Evolutionary conservation across 2,797 vertebrate genomes (phyloP).

Genomic region (Micropoecilia bifurca): DNA sequence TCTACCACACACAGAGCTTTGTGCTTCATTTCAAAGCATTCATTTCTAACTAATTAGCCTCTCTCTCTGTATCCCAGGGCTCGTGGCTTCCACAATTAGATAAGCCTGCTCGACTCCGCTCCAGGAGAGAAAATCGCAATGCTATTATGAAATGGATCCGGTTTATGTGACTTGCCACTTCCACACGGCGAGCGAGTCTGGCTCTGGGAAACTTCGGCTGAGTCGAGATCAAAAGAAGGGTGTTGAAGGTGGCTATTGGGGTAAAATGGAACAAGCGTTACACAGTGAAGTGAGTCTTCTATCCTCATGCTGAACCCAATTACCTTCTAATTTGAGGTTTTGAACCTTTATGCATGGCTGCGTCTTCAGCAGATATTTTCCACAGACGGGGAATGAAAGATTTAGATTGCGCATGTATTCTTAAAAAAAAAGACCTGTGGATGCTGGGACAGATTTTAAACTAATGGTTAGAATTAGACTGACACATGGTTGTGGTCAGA

Average conservation of each 20-base stretch:
- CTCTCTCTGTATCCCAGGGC: conserved; percentile 69
- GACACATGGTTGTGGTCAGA: neutral
- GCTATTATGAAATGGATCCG: conserved; percentile 74
- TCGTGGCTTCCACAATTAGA: conserved; percentile 75
- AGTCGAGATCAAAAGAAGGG: conserved; percentile 65
- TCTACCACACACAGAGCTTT: conserved; percentile 68
- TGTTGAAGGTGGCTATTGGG: conserved; percentile 45
- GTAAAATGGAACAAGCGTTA: conserved; percentile 44
- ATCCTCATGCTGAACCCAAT: conserved; percentile 62
- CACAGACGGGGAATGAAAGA: conserved; percentile 6
- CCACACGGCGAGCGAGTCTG: conserved; percentile 28
- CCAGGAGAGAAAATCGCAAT: conserved; percentile 49
- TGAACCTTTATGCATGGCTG: conserved; percentile 53
- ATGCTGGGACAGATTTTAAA: conserved; percentile 37
- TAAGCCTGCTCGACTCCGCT: conserved; percentile 69
- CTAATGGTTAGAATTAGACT: conserved; percentile 12
- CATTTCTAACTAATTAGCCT: conserved; percentile 77
- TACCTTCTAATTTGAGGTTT: conserved; percentile 60
- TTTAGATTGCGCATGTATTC: conserved; percentile 37
- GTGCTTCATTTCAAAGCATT: conserved; percentile 79
- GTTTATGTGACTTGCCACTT: conserved; percentile 66
- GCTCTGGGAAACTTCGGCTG: conserved; percentile 52
- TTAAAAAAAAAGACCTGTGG: neutral
- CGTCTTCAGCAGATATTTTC: conserved; percentile 32
- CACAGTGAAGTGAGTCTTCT: conserved; percentile 47